A percentile compares a stretch with the other conserved stretches of the same genome.
Evolutionary conservation across 2,888 invertebrate species (phyloP).

Genomic region (Drosophila siamana): DNA sequence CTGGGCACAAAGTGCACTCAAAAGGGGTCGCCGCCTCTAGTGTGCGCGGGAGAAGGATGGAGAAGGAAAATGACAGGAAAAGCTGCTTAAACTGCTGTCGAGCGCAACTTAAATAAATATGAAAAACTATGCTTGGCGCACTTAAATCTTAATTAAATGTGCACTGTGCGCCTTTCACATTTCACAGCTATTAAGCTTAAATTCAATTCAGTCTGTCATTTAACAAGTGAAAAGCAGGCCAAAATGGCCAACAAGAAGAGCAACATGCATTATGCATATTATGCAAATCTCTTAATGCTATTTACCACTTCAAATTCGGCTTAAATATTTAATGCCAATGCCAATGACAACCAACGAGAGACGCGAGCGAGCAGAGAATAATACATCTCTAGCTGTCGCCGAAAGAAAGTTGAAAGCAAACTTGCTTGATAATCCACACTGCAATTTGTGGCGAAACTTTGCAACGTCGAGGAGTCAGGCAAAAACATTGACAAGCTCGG

Average conservation of each 20-base stretch:
- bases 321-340: conserved; percentile 60
- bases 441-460: conserved; percentile 30
- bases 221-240: conserved; percentile 4
- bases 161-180: conserved; percentile 1
- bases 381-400: not conserved
- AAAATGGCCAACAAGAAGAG: not conserved
- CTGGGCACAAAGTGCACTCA: conserved; percentile 27
- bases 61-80: conserved; percentile 5
- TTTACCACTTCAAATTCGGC: conserved; percentile 66
- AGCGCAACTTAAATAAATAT: conserved; percentile 32
- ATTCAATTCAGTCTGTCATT: conserved; percentile 13
- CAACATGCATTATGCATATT: conserved; percentile 66
- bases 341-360: not conserved
- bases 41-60: not conserved
- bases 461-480: not conserved
- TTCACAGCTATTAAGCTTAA: conserved; percentile 23
- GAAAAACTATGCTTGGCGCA: conserved; percentile 23
- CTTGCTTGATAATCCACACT: conserved; percentile 26
- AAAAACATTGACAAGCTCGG: conserved; percentile 3
- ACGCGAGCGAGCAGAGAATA: not conserved
- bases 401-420: conserved; percentile 12
- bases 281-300: conserved; percentile 73
- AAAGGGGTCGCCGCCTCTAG: conserved; percentile 2
- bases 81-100: conserved; percentile 42
- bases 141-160: conserved; percentile 35